Conservation (phyloP, 1,140 invertebrate species). For the Drosophila prosaltans region DNA sequence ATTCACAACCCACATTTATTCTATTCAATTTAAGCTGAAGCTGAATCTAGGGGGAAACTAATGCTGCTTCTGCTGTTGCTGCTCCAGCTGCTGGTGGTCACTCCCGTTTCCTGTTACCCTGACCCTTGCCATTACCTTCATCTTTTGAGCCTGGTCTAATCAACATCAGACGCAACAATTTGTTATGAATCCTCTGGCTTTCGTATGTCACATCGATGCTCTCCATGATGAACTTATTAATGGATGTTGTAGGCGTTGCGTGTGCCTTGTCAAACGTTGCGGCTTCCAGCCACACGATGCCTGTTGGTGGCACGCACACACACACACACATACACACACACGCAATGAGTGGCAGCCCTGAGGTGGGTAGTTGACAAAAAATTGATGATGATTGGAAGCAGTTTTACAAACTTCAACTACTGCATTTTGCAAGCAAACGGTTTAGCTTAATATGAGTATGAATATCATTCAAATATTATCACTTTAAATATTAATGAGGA, state of each 20-base stretch:
- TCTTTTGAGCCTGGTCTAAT: slow-evolving; percentile 48
- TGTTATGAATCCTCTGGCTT: slow-evolving; percentile 64
- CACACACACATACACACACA: not conserved
- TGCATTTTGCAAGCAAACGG: too few relatives aligned
- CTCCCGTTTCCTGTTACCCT: slow-evolving; percentile 14
- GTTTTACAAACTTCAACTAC: not conserved
- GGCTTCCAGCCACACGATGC: slow-evolving; percentile 35
- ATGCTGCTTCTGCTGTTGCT: slow-evolving; percentile 31
- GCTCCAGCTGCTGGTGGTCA: slow-evolving; percentile 48
- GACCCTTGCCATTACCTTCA: not conserved
- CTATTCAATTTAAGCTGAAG: slow-evolving; percentile 59
- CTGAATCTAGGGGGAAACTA: slow-evolving; percentile 27
- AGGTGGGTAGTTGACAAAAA: slow-evolving; percentile 4
- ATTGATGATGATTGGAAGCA: not conserved
- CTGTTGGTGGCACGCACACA: slow-evolving; percentile 24
- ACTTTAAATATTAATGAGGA: too few relatives aligned
- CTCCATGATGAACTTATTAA: slow-evolving; percentile 53
- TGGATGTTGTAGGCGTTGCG: slow-evolving; percentile 66
- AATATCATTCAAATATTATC: too few relatives aligned
- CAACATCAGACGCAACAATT: slow-evolving; percentile 72
- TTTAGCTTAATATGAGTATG: too few relatives aligned
- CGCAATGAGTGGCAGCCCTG: slow-evolving; percentile 7
- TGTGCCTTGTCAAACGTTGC: slow-evolving; percentile 24
- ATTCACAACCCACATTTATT: slow-evolving; percentile 41
- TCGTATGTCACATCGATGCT: slow-evolving; percentile 44